These are phyloP conservation scores for Allolobophora icterica DNA, from an alignment of 2,888 invertebrate genomes.

Conservation along the genomic window DNA sequence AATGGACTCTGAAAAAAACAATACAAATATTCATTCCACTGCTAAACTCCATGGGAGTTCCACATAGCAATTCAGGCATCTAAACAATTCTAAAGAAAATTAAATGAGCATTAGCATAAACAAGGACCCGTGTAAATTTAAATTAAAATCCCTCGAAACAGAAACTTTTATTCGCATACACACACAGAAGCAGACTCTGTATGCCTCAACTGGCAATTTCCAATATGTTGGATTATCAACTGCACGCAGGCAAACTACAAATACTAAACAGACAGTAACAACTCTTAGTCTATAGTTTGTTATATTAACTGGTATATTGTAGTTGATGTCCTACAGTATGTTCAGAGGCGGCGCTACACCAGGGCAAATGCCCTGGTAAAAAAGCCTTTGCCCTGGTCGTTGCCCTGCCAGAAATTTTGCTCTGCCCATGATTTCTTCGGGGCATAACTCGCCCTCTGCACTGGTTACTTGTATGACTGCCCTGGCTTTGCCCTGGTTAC, in stretches of 20 bases:
- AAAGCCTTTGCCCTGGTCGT: no score
- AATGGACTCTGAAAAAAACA: constrained; percentile 28
- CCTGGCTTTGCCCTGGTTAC: no score
- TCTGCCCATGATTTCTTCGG: no score
- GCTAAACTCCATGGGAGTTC: neutral
- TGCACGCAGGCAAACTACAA: neutral
- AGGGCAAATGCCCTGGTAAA: no score
- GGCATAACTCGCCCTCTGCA: no score
- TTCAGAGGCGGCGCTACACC: no score
- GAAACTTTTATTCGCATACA: neutral
- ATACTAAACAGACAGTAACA: neutral
- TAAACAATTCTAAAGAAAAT: neutral
- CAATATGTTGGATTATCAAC: neutral
- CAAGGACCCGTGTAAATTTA: neutral
- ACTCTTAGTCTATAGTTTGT: neutral
- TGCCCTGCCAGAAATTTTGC: no score
- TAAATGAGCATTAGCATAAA: neutral
- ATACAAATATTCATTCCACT: neutral
- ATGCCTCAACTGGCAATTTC: neutral
- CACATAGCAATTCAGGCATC: neutral
- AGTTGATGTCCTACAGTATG: neutral
- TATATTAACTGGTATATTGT: no score
- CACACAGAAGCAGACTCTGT: neutral
- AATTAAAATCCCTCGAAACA: neutral
- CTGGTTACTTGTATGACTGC: no score